phyloP scores from a whole-genome alignment of 2,797 vertebrate species.

The Ctenopoma multispine region DNA sequence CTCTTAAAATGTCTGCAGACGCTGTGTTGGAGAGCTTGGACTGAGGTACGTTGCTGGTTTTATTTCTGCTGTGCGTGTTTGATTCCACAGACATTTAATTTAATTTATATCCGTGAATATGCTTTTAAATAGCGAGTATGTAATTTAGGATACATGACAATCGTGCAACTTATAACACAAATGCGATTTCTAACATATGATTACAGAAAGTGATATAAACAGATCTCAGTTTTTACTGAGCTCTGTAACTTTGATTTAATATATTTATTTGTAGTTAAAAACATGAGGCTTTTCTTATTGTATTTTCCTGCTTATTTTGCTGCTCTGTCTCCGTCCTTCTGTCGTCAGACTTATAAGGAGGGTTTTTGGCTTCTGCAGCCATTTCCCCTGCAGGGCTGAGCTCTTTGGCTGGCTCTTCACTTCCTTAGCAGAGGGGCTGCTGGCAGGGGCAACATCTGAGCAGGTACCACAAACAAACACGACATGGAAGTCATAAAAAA shows the following conservation, averaged over 20 bases:
- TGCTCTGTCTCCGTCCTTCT: conserved; percentile 62
- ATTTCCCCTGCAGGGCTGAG: conserved; percentile 73
- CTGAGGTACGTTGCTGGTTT: conserved; percentile 51
- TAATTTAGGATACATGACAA: not conserved
- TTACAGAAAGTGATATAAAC: not conserved
- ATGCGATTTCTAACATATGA: not conserved
- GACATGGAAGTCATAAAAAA: not conserved
- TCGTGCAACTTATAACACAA: not conserved
- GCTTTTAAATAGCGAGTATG: not conserved
- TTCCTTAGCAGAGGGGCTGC: conserved; percentile 81
- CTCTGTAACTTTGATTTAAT: not conserved
- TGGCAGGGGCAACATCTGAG: conserved; percentile 75
- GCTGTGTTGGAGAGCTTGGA: not conserved
- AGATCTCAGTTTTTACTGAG: not conserved
- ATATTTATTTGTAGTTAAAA: not conserved
- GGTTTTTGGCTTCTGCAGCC: conserved; percentile 73
- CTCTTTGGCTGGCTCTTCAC: conserved; percentile 77
- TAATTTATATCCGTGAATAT: not conserved
- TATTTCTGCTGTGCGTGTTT: too few relatives aligned
- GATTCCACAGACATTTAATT: too few relatives aligned
- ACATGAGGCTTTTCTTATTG: not conserved
- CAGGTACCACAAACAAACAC: conserved; percentile 66
- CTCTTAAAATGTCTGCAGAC: conserved; percentile 22
- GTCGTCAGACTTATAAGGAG: conserved; percentile 60
- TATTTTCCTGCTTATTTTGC: conserved; percentile 7